Evolutionary conservation across 2,888 invertebrate species (phyloP), one percentile per base, ranked within the genome.

Genomic region (Plagodis pulveraria): DNA sequence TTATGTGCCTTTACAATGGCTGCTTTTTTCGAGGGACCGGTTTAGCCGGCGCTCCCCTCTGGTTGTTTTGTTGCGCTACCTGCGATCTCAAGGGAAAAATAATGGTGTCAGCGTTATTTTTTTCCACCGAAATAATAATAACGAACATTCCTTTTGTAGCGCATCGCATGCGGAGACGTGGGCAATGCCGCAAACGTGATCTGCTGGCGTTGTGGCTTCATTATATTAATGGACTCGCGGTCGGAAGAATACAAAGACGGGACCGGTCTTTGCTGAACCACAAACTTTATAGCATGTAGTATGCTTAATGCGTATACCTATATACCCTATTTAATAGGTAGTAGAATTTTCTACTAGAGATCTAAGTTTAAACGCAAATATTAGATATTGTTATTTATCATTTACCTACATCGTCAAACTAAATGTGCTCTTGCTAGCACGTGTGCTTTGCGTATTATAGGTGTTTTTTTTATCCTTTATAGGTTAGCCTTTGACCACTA

Each of bases 211-310:
- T 86, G 89, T 86, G 82, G 88, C 86, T 89, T 88, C 88, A 89
- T 91, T 91, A 89, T 86, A 88, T 89, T 91, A 90, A 91, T 91
- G 89, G 86, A 84, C 80, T 81, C 80, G 76, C 80, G 76, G 81
- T 87, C 86, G 86, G 87, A 84, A 89, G 90, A 89, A 90, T 89
- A 89, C 88, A 87, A 89, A 90, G 86, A 84, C 79, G 82, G 78
- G 80, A 83, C 81, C 81, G 80, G 84, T 80, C 81, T 87, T 87
- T 86, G 12, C 12, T 12, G 5, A 65, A 62, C 50, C 62, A 52
- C 56, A 84, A 86, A 87, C 84, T 87, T 84, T 82, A 81, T 84
- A 80, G 83, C 81, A 76, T 83, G 82, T n/a, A n/a, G n/a, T n/a
- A n/a, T n/a, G n/a, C n/a, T n/a, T n/a, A n/a, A n/a, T n/a, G n/a